A percentile compares a stretch with the other conserved stretches of the same genome.
These are phyloP conservation scores for Xanthia togata DNA, from an alignment of 2,888 invertebrate genomes.

Conservation along the genomic window DNA sequence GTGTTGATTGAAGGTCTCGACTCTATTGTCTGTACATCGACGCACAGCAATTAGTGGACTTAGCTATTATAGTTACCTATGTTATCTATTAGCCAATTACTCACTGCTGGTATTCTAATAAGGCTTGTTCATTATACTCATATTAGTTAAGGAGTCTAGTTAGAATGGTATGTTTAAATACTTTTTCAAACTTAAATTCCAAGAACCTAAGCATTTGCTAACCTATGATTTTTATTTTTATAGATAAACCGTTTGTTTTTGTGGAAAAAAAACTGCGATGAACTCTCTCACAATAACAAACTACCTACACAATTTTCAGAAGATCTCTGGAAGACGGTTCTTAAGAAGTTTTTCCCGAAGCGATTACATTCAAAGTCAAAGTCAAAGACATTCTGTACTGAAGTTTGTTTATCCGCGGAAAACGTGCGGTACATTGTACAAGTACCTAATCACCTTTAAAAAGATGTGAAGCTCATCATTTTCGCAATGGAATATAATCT, in stretches of 20 bases:
- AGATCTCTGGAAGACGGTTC: not conserved
- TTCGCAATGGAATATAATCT: not conserved
- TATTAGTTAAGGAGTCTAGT: conserved; percentile 33
- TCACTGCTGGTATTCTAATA: conserved; percentile 69
- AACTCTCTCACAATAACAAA: not conserved
- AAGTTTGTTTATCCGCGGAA: not conserved
- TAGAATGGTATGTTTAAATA: conserved; percentile 13
- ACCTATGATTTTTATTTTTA: not conserved
- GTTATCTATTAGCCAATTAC: conserved; percentile 62
- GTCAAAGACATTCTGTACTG: too few species aligned
- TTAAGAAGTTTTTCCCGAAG: not conserved
- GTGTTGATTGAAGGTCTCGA: conserved; percentile 78
- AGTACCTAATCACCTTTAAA: not conserved
- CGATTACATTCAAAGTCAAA: too few species aligned
- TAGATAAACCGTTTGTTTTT: not conserved
- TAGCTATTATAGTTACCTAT: conserved; percentile 73
- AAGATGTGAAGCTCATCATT: not conserved
- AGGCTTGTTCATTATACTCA: conserved; percentile 58
- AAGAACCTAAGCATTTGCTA: not conserved
- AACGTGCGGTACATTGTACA: not conserved
- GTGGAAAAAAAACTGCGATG: not conserved
- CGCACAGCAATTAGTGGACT: conserved; percentile 76
- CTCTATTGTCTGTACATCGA: conserved; percentile 78
- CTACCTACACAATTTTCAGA: not conserved
- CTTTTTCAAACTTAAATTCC: not conserved